Evolutionary conservation across 2,797 vertebrate genomes (phyloP).

Genomic region (Chaetophractus vellerosus): DNA sequence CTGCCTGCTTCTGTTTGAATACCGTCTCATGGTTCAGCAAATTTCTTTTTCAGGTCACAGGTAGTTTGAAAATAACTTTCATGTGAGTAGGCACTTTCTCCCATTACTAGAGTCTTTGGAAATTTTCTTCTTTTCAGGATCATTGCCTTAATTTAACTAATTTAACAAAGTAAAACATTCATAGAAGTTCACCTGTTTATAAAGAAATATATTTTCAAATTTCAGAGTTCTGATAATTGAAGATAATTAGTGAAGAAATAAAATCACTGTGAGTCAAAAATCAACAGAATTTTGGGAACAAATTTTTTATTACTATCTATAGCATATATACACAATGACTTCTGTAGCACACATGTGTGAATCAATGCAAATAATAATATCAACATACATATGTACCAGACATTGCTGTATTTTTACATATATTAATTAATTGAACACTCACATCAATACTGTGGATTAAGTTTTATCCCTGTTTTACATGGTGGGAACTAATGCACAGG

Average conservation of each 20-base stretch:
- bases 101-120: neutral
- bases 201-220: neutral
- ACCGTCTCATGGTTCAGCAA: neutral
- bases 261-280: neutral
- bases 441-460: neutral
- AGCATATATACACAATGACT: neutral
- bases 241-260: neutral
- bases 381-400: neutral
- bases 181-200: neutral
- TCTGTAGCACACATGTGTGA: neutral
- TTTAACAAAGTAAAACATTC: neutral
- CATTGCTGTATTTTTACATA: neutral
- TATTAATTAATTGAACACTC: neutral
- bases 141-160: neutral
- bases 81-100: neutral
- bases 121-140: neutral
- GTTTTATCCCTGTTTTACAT: neutral
- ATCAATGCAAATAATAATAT: neutral
- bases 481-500: neutral
- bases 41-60: neutral
- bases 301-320: neutral
- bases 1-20: neutral
- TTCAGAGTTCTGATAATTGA: neutral
- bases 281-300: neutral
- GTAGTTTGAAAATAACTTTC: neutral